phyloP scores from a whole-genome alignment of 2,888 invertebrate species.

The Drosophila quinaria region DNA sequence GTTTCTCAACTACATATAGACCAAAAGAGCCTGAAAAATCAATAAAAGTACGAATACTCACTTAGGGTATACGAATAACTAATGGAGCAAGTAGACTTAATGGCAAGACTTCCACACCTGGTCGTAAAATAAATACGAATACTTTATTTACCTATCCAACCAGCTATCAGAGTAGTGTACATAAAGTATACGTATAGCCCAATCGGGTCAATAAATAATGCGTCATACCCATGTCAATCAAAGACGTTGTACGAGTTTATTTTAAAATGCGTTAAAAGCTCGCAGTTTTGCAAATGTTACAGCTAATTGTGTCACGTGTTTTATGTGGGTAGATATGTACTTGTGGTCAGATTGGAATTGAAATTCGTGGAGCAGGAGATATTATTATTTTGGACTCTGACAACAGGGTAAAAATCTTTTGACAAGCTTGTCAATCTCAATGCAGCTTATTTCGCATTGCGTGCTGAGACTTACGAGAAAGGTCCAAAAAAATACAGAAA shows the following conservation, averaged over 20 bases:
- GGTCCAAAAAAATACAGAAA: conserved; percentile 18
- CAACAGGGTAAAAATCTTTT: conserved; percentile 32
- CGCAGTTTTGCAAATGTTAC: not conserved
- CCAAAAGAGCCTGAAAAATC: conserved; percentile 35
- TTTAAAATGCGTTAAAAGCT: conserved; percentile 29
- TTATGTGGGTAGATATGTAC: not conserved
- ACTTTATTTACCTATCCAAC: conserved; percentile 4
- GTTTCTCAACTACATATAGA: not conserved
- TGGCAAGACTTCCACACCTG: conserved; percentile 44
- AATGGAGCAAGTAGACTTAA: conserved; percentile 27
- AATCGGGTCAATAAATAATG: conserved; percentile 48
- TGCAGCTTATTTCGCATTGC: conserved; percentile 52
- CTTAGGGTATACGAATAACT: conserved; percentile 31
- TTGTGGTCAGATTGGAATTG: conserved; percentile 7
- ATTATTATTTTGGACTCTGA: conserved; percentile 20
- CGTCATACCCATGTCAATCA: conserved; percentile 52
- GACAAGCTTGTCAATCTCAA: conserved; percentile 57
- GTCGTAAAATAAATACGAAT: conserved; percentile 31
- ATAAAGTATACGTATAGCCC: not conserved
- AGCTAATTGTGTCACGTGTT: conserved; percentile 34
- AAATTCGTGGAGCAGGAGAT: not conserved
- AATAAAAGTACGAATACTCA: conserved; percentile 26
- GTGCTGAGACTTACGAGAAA: conserved; percentile 19
- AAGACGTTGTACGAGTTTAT: conserved; percentile 18
- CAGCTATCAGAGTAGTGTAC: not conserved